Evolutionary conservation across 2,888 invertebrate species (phyloP).

Genomic region (Drosophila bunnanda): DNA sequence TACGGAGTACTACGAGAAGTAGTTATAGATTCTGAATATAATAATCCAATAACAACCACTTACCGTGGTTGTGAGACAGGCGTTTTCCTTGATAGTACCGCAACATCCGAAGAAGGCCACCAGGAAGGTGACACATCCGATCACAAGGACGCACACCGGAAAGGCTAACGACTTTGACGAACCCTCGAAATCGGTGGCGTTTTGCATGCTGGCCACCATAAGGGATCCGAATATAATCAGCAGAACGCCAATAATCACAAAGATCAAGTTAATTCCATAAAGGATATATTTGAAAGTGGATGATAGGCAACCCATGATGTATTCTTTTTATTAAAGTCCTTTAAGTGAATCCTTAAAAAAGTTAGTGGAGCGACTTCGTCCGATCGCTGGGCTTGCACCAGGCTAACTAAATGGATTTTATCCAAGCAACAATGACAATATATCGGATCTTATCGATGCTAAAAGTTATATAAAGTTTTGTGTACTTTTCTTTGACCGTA

Average conservation of each 20-base stretch:
- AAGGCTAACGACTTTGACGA: conserved; percentile 86
- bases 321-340: too few species aligned
- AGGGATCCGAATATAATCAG: conserved; percentile 89
- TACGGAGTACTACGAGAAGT: conserved; percentile 87
- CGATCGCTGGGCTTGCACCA: background rate
- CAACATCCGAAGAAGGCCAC: conserved; percentile 96
- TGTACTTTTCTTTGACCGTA: conserved; percentile 3
- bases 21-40: background rate
- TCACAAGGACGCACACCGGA: conserved; percentile 88
- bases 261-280: conserved; percentile 80
- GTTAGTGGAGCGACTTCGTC: background rate
- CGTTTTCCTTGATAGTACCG: conserved; percentile 93
- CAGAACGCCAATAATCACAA: conserved; percentile 88
- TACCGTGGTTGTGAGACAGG: conserved; percentile 93
- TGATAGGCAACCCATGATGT: conserved; percentile 81
- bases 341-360: too few species aligned
- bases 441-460: conserved; percentile 7
- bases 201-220: conserved; percentile 87
- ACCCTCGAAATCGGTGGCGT: conserved; percentile 85
- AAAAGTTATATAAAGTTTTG: background rate
- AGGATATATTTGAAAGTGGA: conserved; percentile 80
- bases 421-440: background rate
- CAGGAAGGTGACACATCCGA: conserved; percentile 90
- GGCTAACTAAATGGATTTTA: conserved; percentile 4
- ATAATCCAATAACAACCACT: too few species aligned